Conservation (phyloP, 2,797 vertebrate species). For the Aotus griseimembra region DNA sequence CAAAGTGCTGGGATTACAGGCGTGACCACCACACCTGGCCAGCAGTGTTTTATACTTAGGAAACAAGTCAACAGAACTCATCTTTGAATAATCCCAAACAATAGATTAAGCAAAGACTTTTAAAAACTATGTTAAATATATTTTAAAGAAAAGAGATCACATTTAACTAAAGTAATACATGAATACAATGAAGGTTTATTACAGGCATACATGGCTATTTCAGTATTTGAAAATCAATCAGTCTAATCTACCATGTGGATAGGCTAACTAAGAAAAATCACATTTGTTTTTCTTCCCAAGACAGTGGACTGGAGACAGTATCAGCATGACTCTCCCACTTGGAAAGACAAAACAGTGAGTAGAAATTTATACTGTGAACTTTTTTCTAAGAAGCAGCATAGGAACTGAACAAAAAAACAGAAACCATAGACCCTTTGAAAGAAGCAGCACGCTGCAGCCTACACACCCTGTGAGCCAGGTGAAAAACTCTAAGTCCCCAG, state of each 20-base stretch:
- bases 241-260: not conserved
- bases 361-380: no score
- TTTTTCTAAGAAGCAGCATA: no score
- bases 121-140: not conserved
- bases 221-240: not conserved
- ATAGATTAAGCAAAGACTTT: not conserved
- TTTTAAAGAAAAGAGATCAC: not conserved
- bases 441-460: no score
- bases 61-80: not conserved
- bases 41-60: not conserved
- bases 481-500: no score
- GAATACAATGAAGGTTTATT: not conserved
- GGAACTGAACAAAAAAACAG: no score
- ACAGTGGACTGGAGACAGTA: no score
- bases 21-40: no score
- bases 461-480: no score
- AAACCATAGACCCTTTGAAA: no score
- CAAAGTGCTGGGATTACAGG: no score
- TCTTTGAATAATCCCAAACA: not conserved
- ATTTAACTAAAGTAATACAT: not conserved
- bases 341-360: no score
- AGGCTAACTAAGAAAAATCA: not conserved
- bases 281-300: not conserved
- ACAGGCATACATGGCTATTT: not conserved
- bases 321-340: no score